These are phyloP conservation scores for Myocastor coypus DNA, from an alignment of 2,113 vertebrate genomes.

Conservation along the genomic window DNA sequence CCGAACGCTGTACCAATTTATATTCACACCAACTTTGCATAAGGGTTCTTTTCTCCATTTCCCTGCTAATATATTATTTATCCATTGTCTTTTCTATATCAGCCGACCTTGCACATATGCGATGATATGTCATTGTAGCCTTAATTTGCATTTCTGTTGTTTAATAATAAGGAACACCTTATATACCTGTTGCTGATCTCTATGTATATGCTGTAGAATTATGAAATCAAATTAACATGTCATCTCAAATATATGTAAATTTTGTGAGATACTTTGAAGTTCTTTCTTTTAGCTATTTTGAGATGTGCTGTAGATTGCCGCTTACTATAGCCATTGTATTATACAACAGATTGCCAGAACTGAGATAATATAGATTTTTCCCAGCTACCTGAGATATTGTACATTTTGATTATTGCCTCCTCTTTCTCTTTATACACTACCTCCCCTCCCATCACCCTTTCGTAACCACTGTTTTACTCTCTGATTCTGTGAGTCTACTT, in stretches of 20 bases:
- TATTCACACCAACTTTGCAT: not conserved
- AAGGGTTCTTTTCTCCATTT: not conserved
- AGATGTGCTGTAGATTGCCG: not conserved
- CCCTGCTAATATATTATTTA: not conserved
- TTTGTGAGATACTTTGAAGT: not conserved
- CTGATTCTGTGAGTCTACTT: not conserved
- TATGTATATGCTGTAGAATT: not conserved
- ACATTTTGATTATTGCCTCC: not conserved
- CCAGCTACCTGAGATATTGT: not conserved
- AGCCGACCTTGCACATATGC: not conserved
- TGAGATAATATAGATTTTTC: not conserved
- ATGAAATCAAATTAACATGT: not conserved
- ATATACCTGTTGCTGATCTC: not conserved
- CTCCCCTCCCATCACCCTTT: not conserved
- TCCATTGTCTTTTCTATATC: not conserved
- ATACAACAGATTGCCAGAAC: not conserved
- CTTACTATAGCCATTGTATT: not conserved
- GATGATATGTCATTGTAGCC: not conserved
- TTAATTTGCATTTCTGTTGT: not conserved
- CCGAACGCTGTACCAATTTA: not conserved
- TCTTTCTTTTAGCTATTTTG: not conserved
- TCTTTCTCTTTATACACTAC: not conserved
- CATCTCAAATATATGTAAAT: not conserved
- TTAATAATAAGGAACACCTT: not conserved
- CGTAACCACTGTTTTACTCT: not conserved